Percentiles rank a stretch among this genome's conserved stretches.
Evolutionary conservation across 2,888 invertebrate genomes (phyloP).

Genomic region (Cremastinae sp.): DNA sequence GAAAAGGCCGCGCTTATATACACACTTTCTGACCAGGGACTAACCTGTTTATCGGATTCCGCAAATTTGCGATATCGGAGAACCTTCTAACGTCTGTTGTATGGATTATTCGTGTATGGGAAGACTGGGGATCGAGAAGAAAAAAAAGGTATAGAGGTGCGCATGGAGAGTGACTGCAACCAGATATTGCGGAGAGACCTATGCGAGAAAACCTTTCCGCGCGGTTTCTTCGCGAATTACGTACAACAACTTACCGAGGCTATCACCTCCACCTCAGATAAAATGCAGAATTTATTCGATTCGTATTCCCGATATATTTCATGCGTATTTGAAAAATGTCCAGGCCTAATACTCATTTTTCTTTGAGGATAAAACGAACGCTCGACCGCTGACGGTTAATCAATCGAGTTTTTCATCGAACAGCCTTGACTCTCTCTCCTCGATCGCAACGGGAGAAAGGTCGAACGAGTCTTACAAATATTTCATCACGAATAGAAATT

Average conservation of each 20-base stretch:
- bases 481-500: constrained; percentile 38
- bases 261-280: neutral
- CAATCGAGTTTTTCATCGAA: no score
- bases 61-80: constrained; percentile 65
- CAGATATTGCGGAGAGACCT: no score
- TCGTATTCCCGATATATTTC: no score
- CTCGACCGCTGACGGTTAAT: no score
- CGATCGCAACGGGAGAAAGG: no score
- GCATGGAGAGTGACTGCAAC: no score
- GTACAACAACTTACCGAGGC: neutral
- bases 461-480: neutral
- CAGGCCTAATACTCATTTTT: no score
- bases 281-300: no score
- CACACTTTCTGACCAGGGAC: constrained; percentile 39
- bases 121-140: neutral
- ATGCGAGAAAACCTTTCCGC: no score
- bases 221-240: neutral
- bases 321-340: neutral
- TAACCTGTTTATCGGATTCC: constrained; percentile 64
- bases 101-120: neutral
- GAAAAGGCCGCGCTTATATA: neutral
- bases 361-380: no score
- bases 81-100: neutral
- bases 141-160: no score
- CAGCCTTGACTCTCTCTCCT: no score